Evolutionary conservation across 2,888 invertebrate species (phyloP).

Genomic region (Drosophila nigricruria): DNA sequence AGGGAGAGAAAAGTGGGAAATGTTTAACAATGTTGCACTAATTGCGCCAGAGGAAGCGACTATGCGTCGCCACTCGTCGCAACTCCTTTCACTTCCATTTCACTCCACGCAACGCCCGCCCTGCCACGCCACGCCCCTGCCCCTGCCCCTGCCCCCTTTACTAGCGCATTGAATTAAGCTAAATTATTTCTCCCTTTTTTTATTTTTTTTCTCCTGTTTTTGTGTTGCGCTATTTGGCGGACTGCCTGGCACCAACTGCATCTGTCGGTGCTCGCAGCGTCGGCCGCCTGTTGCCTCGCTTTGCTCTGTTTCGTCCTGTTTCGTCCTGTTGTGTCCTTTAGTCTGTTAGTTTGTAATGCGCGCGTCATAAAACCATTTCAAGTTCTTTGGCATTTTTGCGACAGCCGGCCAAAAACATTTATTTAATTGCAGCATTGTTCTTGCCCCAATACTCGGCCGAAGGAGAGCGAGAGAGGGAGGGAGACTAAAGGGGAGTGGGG

Average conservation of each 20-base stretch:
- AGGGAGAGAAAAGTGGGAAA: conserved; percentile 23
- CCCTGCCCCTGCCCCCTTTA: neutral
- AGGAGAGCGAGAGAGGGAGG: neutral
- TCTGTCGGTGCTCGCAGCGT: conserved; percentile 38
- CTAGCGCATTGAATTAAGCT: conserved; percentile 71
- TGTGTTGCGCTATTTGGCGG: conserved; percentile 50
- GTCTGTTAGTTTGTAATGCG: conserved; percentile 33
- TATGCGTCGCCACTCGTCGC: conserved; percentile 50
- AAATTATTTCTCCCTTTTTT: conserved; percentile 61
- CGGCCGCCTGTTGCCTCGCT: conserved; percentile 14
- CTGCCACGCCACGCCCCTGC: neutral
- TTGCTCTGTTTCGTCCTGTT: neutral
- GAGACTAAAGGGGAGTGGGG: no score
- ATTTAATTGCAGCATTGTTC: conserved; percentile 65
- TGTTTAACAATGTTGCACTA: conserved; percentile 82
- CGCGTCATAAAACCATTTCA: conserved; percentile 60
- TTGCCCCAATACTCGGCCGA: neutral
- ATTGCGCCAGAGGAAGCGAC: conserved; percentile 80
- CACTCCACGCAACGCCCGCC: neutral
- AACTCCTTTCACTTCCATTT: conserved; percentile 28
- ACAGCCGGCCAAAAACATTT: conserved; percentile 63
- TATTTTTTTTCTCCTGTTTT: conserved; percentile 42
- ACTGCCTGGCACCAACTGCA: conserved; percentile 73
- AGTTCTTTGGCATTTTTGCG: conserved; percentile 50
- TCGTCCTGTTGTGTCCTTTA: neutral